Conservation (phyloP, 2,113 vertebrate species). For the Eublepharis macularius region DNA sequence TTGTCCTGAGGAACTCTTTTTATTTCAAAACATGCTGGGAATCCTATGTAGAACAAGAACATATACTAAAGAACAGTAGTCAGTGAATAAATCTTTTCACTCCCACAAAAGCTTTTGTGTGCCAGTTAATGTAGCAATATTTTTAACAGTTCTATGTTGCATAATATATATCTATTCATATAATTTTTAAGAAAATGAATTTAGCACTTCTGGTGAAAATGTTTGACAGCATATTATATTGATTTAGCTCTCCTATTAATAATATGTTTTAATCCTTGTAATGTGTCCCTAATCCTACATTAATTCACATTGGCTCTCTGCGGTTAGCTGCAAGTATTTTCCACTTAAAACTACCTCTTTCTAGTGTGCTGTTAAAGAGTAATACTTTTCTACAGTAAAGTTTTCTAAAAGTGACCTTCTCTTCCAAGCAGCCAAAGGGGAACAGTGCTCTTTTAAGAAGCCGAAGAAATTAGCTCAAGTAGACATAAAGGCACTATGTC, state of each 20-base stretch:
- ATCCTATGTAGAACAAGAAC: background rate
- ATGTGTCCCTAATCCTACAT: slow-evolving; percentile 15
- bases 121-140: background rate
- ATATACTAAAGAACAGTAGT: too few species aligned
- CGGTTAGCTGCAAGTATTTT: background rate
- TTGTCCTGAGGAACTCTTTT: background rate
- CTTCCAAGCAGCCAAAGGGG: slow-evolving; percentile 65
- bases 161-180: slow-evolving; percentile 7
- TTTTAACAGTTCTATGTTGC: background rate
- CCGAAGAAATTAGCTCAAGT: slow-evolving; percentile 69
- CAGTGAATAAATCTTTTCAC: background rate
- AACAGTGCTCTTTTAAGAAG: slow-evolving; percentile 71
- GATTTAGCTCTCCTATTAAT: background rate
- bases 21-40: background rate
- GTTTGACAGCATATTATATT: background rate
- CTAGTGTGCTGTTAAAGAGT: background rate
- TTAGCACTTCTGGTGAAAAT: background rate
- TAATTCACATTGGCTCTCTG: slow-evolving; percentile 26
- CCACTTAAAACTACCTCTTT: slow-evolving; percentile 27
- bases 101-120: background rate
- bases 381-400: slow-evolving; percentile 56
- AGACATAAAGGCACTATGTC: slow-evolving; percentile 70
- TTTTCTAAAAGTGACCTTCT: slow-evolving; percentile 73
- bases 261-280: background rate
- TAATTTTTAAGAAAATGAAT: rapidly evolving